Base-by-base conservation (phyloP, 1,140 invertebrate genomes). In the Babylonia areolata region DNA sequence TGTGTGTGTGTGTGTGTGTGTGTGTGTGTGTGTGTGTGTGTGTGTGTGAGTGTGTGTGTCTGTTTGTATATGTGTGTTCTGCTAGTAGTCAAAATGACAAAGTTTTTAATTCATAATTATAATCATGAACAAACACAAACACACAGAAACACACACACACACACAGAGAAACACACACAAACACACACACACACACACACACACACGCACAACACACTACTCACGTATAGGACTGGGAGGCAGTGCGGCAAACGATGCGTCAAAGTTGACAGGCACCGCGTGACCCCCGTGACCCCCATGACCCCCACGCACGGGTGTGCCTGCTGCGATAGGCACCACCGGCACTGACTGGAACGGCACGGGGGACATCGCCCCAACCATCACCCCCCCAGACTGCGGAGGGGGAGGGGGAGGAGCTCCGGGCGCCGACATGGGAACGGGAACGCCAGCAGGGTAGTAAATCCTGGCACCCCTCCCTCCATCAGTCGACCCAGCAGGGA, bases 151-250 rank as follows among this genome's bases (percentile, higher is more conserved):
- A 81, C 79, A 81, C 23, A 1, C 11, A 42, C 23, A n/a, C 79
- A 46, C 51, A 51, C 28, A 51, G 9, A 51, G 9, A 9, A 28
- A 51, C 9, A 81, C 79, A 81, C 23, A 1, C 11, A 42, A 1
- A n/a, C 79, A 46, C 51, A 46, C 79, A 39, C 46, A 35, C 81
- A 64, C 58, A 64, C 46, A 64, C 64, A 33, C 42, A 81, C n/a
- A 37, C 71, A 73, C 75, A 77, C 75, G 40, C 33, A 35, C 9
- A 75, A 17, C 33, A 35, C 9, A 75, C 17, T 71, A 89, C 91
- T 90, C 83, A 92, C 91, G 80, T 78, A 91, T 91, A 9, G 91
- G 90, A 85, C 91, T 91, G 3, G 91, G 90, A 78, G 90, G 90
- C 28, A 81, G 81, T 35, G 86, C 87, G 33, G 87, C 87, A 82